Conservation (phyloP, 2,113 vertebrate genomes). For the Aspidoscelis tigris region DNA sequence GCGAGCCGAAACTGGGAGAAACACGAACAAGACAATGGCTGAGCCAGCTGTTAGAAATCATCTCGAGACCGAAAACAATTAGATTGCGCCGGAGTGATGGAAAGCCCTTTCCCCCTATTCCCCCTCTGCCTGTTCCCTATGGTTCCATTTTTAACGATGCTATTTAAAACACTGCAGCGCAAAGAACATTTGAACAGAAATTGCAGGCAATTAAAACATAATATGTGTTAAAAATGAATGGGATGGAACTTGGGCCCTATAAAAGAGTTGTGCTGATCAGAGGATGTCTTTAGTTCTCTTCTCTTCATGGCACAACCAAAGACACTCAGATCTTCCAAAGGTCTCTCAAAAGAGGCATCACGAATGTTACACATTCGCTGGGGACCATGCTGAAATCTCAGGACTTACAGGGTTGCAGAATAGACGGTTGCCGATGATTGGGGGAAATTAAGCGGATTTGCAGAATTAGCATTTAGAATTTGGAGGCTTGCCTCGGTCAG, state of each 20-base stretch:
- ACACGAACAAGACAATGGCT: constrained; percentile 48
- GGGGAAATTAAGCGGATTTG: background rate
- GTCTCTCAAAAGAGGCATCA: background rate
- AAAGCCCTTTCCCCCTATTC: constrained; percentile 18
- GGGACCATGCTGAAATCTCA: background rate
- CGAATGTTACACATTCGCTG: background rate
- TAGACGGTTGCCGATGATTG: too few relatives aligned
- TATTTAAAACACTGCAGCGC: constrained; percentile 11
- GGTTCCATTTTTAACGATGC: constrained; percentile 15
- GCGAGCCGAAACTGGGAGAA: constrained; percentile 43
- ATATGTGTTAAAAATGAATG: background rate
- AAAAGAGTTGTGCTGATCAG: background rate
- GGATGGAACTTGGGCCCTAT: constrained; percentile 31
- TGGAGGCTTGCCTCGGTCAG: background rate
- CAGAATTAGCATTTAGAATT: background rate
- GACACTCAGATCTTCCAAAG: background rate
- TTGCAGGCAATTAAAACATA: constrained; percentile 49
- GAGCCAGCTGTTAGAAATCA: constrained; percentile 70
- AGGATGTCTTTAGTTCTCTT: background rate
- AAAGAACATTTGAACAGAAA: constrained; percentile 44
- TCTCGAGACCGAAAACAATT: constrained; percentile 64
- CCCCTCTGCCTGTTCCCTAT: background rate
- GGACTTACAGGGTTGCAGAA: background rate
- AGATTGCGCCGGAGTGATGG: constrained; percentile 31
- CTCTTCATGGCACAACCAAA: background rate